Base-by-base conservation (phyloP, 2,888 invertebrate genomes). In the Perizoma flavofasciatum region DNA sequence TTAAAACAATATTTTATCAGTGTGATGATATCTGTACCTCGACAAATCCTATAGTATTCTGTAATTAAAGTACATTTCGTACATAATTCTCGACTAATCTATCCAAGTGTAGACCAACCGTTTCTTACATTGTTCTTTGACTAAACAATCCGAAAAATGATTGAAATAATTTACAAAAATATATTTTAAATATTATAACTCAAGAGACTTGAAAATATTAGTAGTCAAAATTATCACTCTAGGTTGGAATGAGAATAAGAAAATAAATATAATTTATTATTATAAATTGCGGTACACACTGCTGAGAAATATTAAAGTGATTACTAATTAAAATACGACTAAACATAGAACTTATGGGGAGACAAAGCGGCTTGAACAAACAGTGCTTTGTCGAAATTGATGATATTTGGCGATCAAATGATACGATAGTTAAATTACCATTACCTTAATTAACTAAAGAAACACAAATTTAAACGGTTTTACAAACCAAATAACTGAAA, bases 121-220 rank as follows among this genome's bases (percentile, higher is more conserved):
- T 85, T 82, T 70, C 74, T 52, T 67, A 68, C 65, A 67, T 71
- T 70, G 69, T 66, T 73, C 68, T 66, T 71, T 55, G 67, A 72
- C 37, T 72, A 73, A 78, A 79, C 76, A 80, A 79, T 82, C 79
- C 78, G 76, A 76, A 72, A 74, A 79, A 75, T 74, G 74, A 79
- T 81, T 79, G 79, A 84, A 85, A 81, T 82, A 83, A 86, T 84
- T 85, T 86, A 86, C 78, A 89, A 89, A 89, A 88, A 88, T 88
- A 89, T 85, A 86, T 83, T 76, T 80, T 78, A 81, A 70, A 81
- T 81, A 85, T 79, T 81, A 85, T 79, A 86, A 87, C 82, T 84
- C 80, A 85, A 83, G 83, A 82, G 81, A 78, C 72, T 75, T 73
- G 73, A 77, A 81, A 67, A 77, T 37, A 37, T 37, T 73, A 77